Conservation (phyloP, 2,888 invertebrate species). For the Volucella inflata region DNA sequence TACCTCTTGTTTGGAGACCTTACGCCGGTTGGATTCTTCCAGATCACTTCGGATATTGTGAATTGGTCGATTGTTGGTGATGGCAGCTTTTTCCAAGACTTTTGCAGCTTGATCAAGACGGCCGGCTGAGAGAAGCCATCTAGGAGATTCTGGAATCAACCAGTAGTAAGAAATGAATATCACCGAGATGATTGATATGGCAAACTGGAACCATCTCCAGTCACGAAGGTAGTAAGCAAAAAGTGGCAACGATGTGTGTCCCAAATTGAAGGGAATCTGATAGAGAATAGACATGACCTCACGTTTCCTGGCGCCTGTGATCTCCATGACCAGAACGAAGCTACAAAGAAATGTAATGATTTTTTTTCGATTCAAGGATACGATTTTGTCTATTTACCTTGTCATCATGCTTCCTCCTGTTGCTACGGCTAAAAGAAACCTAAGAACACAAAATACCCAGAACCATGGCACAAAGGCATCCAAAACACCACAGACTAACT, state of each 20-base stretch:
- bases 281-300: slow-evolving; percentile 85
- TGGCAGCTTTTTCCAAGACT: slow-evolving; percentile 88
- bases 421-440: slow-evolving; percentile 90
- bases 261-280: slow-evolving; percentile 89
- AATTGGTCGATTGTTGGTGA: slow-evolving; percentile 85
- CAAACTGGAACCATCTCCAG: slow-evolving; percentile 88
- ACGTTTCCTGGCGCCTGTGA: slow-evolving; percentile 86
- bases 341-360: slow-evolving; percentile 80
- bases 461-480: slow-evolving; percentile 89
- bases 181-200: slow-evolving; percentile 86
- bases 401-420: slow-evolving; percentile 94
- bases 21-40: slow-evolving; percentile 83
- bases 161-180: slow-evolving; percentile 87
- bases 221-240: slow-evolving; percentile 88
- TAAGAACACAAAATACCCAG: slow-evolving; percentile 86
- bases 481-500: slow-evolving; percentile 88
- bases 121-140: slow-evolving; percentile 90
- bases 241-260: slow-evolving; percentile 87
- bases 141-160: slow-evolving; percentile 91
- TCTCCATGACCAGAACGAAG: slow-evolving; percentile 89
- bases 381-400: slow-evolving; percentile 77
- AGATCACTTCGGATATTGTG: slow-evolving; percentile 84
- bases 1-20: slow-evolving; percentile 81
- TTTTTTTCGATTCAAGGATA: background rate
- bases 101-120: slow-evolving; percentile 86